These are phyloP conservation scores for Danio tinwini DNA, from an alignment of 2,797 vertebrate species.

Conservation along the genomic window DNA sequence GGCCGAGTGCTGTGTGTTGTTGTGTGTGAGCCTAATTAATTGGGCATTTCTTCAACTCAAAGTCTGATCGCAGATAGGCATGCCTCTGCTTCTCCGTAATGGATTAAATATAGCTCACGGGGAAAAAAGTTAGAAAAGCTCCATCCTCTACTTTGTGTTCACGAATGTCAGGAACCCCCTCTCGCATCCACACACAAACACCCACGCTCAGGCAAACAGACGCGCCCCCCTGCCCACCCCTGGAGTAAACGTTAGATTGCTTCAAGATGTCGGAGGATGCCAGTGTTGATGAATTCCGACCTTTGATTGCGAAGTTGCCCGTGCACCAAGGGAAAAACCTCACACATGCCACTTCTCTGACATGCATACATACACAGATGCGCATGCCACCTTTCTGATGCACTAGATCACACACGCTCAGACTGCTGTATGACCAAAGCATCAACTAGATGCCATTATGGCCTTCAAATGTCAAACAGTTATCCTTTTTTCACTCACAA, in stretches of 20 bases:
- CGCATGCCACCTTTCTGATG: not conserved
- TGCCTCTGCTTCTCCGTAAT: constrained; percentile 51
- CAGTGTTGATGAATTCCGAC: constrained; percentile 62
- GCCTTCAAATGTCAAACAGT: constrained; percentile 37
- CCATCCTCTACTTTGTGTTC: constrained; percentile 29
- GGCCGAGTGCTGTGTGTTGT: constrained; percentile 17
- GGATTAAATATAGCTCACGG: constrained; percentile 50
- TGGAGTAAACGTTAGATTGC: constrained; percentile 67
- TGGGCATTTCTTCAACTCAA: constrained; percentile 39
- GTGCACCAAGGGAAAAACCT: constrained; percentile 54
- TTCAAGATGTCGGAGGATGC: constrained; percentile 73
- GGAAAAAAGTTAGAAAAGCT: constrained; percentile 37
- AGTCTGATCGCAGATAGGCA: constrained; percentile 53
- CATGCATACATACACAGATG: constrained; percentile 26
- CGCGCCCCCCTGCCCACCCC: constrained; percentile 46
- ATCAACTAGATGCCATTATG: constrained; percentile 25
- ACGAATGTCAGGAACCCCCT: constrained; percentile 44
- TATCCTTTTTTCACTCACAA: constrained; percentile 12
- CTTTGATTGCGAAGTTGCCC: constrained; percentile 57
- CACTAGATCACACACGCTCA: not conserved
- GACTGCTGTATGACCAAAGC: constrained; percentile 47
- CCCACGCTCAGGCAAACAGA: constrained; percentile 44
- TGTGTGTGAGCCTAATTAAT: constrained; percentile 19
- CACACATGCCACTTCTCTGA: constrained; percentile 37
- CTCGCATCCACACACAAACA: constrained; percentile 42